Conservation (phyloP, 2,888 invertebrate species). For the Lasius fuliginosus region DNA sequence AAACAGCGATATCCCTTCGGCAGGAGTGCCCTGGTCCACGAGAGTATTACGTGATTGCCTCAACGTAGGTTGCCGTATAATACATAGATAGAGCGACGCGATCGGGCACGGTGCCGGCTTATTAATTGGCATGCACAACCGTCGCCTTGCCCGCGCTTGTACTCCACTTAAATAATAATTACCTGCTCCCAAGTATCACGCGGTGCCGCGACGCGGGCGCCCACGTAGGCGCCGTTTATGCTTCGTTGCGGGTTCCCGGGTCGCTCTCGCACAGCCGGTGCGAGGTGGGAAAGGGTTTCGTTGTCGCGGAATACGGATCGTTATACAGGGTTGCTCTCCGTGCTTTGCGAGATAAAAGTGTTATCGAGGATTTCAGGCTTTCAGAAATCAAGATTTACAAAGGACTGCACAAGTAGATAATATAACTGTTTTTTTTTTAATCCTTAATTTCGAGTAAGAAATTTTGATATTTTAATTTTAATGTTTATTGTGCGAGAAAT, state of each 20-base stretch:
- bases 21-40: slow-evolving; percentile 17
- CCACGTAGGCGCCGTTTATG: slow-evolving; percentile 77
- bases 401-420: background rate
- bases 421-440: background rate
- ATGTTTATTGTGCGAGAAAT: background rate
- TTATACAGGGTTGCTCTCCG: background rate
- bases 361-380: background rate
- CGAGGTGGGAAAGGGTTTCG: slow-evolving; percentile 9
- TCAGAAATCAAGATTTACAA: background rate
- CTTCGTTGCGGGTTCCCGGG: slow-evolving; percentile 64
- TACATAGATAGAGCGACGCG: slow-evolving; percentile 22
- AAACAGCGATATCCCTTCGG: slow-evolving; percentile 45
- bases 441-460: no score
- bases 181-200: slow-evolving; percentile 66
- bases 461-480: background rate
- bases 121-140: slow-evolving; percentile 75
- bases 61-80: slow-evolving; percentile 39
- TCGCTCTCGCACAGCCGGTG: slow-evolving; percentile 34
- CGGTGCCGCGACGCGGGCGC: slow-evolving; percentile 58
- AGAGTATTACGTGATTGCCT: background rate
- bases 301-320: background rate
- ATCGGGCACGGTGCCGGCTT: slow-evolving; percentile 34
- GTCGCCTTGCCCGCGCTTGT: slow-evolving; percentile 67
- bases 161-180: slow-evolving; percentile 80
- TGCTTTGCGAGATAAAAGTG: background rate